Percentiles rank a stretch among this genome's conserved stretches.
Conservation (phyloP, 2,797 vertebrate species). For the Lindbergichthys nudifrons region DNA sequence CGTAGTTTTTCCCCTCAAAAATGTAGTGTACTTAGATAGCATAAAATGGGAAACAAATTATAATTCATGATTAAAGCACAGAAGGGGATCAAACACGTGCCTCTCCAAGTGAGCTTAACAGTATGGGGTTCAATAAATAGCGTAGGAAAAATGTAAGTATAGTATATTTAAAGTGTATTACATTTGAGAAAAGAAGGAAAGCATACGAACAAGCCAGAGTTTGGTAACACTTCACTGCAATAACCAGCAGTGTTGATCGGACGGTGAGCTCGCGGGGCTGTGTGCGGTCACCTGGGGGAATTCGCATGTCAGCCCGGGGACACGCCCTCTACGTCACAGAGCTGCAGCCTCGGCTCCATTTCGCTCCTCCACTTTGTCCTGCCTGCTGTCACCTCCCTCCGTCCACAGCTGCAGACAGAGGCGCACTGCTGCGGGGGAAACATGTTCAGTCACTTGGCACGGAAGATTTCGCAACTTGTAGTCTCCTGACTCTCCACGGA, state of each 20-base stretch:
- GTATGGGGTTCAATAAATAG: too few species aligned
- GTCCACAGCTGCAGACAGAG: constrained; percentile 9
- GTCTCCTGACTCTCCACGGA: constrained; percentile 39
- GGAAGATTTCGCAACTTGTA: constrained; percentile 31
- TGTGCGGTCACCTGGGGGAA: constrained; percentile 29
- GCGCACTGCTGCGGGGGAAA: constrained; percentile 17
- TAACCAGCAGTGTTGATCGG: not conserved
- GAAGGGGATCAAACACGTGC: not conserved
- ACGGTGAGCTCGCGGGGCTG: constrained; percentile 4
- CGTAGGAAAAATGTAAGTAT: not conserved
- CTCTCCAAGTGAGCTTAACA: not conserved
- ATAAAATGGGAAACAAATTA: too few species aligned
- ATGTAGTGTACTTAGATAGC: not conserved
- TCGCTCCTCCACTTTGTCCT: constrained; percentile 6
- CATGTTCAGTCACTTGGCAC: constrained; percentile 27
- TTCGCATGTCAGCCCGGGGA: constrained; percentile 7
- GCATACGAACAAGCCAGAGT: not conserved
- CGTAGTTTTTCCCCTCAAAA: not conserved
- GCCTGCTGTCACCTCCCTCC: constrained; percentile 18
- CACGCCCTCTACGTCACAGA: constrained; percentile 61
- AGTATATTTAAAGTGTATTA: not conserved
- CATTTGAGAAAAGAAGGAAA: not conserved
- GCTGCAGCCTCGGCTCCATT: not conserved
- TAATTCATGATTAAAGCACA: not conserved
- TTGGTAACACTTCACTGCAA: not conserved